These are phyloP conservation scores for Dendrocopos noguchii DNA, from an alignment of 2,113 vertebrate species.

Conservation along the genomic window DNA sequence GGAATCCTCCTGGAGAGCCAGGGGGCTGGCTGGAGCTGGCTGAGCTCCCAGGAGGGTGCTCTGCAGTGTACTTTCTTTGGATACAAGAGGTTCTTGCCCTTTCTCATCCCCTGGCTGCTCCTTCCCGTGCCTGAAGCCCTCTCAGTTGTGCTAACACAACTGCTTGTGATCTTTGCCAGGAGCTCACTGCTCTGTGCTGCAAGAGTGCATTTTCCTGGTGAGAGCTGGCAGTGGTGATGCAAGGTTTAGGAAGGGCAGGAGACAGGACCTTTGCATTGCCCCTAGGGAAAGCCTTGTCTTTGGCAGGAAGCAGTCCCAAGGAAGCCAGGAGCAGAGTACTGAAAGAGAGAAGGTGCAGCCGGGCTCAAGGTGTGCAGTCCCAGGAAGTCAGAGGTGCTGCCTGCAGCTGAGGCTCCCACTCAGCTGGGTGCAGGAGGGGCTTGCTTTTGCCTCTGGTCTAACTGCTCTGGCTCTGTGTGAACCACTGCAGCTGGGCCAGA, in stretches of 20 bases:
- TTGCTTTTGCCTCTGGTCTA: conserved; percentile 14
- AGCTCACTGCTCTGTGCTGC: background rate
- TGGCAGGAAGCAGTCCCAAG: background rate
- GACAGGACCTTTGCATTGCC: background rate
- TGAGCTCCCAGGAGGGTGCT: conserved; percentile 20
- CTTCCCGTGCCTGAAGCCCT: background rate
- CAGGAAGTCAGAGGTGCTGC: background rate
- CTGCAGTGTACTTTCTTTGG: conserved; percentile 46
- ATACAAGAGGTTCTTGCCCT: conserved; percentile 27
- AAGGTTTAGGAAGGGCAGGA: background rate
- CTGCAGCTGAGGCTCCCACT: background rate
- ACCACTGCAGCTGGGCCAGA: conserved; percentile 21
- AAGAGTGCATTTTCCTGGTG: background rate
- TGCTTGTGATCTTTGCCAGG: background rate
- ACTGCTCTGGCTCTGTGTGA: background rate
- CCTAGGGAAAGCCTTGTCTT: background rate
- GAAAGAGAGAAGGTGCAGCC: conserved; percentile 15
- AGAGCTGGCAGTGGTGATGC: background rate
- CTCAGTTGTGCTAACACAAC: conserved; percentile 22
- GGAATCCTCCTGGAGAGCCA: conserved; percentile 20
- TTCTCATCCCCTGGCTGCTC: conserved; percentile 32
- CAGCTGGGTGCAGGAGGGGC: background rate
- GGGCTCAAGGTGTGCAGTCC: background rate
- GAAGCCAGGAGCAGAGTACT: background rate
- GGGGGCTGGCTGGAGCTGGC: background rate